Percentiles rank a stretch among this genome's conserved stretches.
phyloP scores from a whole-genome alignment of 2,888 invertebrate genomes.

The Tetragonisca angustula region DNA sequence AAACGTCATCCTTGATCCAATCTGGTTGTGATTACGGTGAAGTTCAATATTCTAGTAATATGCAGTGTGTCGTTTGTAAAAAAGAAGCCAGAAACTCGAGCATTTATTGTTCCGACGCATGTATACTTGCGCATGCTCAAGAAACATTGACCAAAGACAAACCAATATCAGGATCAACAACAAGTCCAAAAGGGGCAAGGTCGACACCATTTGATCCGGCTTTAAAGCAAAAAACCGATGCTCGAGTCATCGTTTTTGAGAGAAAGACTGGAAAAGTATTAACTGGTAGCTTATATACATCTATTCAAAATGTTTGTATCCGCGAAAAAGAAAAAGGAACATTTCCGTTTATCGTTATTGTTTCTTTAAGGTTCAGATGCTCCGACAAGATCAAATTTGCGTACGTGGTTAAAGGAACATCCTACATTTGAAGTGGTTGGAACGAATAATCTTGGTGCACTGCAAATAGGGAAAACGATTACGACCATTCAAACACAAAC shows the following conservation, averaged over 20 bases:
- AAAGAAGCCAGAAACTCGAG: slow-evolving; percentile 91
- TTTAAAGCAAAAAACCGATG: slow-evolving; percentile 72
- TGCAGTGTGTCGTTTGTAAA: slow-evolving; percentile 91
- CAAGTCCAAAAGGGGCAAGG: slow-evolving; percentile 74
- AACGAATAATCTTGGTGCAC: slow-evolving; percentile 82
- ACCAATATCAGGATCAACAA: slow-evolving; percentile 60
- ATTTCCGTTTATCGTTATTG: slow-evolving; percentile 78
- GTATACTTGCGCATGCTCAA: slow-evolving; percentile 93
- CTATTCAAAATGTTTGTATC: not conserved
- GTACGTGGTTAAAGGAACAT: slow-evolving; percentile 93
- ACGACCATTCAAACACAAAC: slow-evolving; percentile 75
- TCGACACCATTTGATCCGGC: slow-evolving; percentile 63
- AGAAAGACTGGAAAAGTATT: slow-evolving; percentile 89
- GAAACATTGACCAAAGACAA: slow-evolving; percentile 84
- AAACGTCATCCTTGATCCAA: slow-evolving; percentile 15
- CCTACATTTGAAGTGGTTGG: slow-evolving; percentile 94
- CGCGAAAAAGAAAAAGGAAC: slow-evolving; percentile 51
- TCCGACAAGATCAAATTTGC: slow-evolving; percentile 91
- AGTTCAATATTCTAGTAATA: slow-evolving; percentile 68
- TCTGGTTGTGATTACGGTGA: slow-evolving; percentile 33
- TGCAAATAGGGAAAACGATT: slow-evolving; percentile 78
- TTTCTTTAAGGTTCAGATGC: slow-evolving; percentile 89
- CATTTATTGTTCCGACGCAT: slow-evolving; percentile 95
- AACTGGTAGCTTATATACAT: slow-evolving; percentile 79
- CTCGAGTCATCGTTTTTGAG: slow-evolving; percentile 92